A percentile compares a stretch with the other conserved stretches of the same genome.
Evolutionary conservation across 2,888 invertebrate genomes (phyloP).

Genomic region (Agonopterix heracliana): DNA sequence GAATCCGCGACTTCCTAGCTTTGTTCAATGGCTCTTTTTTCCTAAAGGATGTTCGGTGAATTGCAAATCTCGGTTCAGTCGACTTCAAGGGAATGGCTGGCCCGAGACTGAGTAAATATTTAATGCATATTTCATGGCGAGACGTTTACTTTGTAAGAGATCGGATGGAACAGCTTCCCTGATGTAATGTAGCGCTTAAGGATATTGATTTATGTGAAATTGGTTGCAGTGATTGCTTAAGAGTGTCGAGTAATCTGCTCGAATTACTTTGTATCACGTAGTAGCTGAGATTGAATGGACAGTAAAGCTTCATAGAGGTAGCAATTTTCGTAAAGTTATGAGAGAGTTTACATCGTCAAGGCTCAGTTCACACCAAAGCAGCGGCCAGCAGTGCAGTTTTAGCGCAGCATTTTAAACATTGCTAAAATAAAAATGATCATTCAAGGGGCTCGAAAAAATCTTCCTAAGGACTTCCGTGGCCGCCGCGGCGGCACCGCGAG

Average conservation of each 20-base stretch:
- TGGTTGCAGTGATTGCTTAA: neutral
- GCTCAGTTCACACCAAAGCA: too few relatives aligned
- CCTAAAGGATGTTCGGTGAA: slow-evolving; percentile 66
- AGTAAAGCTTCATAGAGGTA: too few relatives aligned
- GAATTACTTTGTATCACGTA: too few relatives aligned
- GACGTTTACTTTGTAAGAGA: slow-evolving; percentile 64
- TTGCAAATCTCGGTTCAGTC: slow-evolving; percentile 69
- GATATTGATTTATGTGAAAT: slow-evolving; percentile 6
- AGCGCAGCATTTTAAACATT: too few relatives aligned
- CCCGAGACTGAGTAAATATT: slow-evolving; percentile 68
- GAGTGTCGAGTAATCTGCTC: neutral
- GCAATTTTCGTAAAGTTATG: too few relatives aligned
- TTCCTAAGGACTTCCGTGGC: too few relatives aligned
- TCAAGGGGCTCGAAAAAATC: too few relatives aligned
- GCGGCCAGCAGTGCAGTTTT: too few relatives aligned
- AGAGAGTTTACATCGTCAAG: too few relatives aligned
- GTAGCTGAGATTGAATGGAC: too few relatives aligned
- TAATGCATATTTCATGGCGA: slow-evolving; percentile 72
- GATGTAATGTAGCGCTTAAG: slow-evolving; percentile 23
- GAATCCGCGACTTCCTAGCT: slow-evolving; percentile 47
- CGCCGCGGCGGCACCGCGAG: too few relatives aligned
- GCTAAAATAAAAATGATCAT: too few relatives aligned
- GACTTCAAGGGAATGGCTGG: slow-evolving; percentile 61
- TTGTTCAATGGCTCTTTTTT: slow-evolving; percentile 60
- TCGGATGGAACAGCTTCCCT: slow-evolving; percentile 51